phyloP scores from a whole-genome alignment of 2,888 invertebrate genomes.

The Druceiella hillmani region DNA sequence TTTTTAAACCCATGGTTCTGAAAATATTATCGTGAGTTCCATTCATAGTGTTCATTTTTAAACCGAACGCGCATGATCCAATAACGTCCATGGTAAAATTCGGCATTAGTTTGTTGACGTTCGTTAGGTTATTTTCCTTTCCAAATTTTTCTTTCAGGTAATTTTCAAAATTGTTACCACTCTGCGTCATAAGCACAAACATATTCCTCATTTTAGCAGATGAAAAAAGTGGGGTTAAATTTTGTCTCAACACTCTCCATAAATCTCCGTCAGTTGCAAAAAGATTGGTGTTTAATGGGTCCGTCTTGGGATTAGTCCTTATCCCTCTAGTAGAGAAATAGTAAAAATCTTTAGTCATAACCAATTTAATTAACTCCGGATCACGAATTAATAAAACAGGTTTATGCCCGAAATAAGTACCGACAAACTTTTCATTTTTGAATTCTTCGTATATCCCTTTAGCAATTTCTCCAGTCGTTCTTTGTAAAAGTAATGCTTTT shows the following conservation, averaged over 20 bases:
- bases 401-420: not conserved
- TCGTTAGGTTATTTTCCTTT: not conserved
- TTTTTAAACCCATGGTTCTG: too few species aligned
- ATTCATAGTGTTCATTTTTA: too few species aligned
- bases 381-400: constrained; percentile 4
- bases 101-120: too few species aligned
- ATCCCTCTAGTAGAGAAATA: constrained; percentile 1
- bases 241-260: constrained; percentile 8
- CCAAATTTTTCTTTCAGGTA: not conserved
- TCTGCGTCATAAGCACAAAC: not conserved
- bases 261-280: constrained; percentile 3
- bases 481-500: constrained; percentile 8
- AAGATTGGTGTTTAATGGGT: not conserved
- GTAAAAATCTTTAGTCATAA: constrained; percentile 4
- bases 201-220: constrained; percentile 3
- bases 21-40: too few species aligned
- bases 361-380: constrained; percentile 1
- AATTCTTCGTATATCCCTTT: not conserved
- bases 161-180: not conserved
- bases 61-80: too few species aligned
- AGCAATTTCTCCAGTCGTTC: not conserved
- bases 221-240: constrained; percentile 2
- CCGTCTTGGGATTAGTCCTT: not conserved
- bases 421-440: not conserved
- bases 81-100: too few species aligned